A percentile compares a stretch with the other conserved stretches of the same genome.
Evolutionary conservation across 2,113 vertebrate genomes (phyloP).

Genomic region (Campylorhamphus procurvoides): DNA sequence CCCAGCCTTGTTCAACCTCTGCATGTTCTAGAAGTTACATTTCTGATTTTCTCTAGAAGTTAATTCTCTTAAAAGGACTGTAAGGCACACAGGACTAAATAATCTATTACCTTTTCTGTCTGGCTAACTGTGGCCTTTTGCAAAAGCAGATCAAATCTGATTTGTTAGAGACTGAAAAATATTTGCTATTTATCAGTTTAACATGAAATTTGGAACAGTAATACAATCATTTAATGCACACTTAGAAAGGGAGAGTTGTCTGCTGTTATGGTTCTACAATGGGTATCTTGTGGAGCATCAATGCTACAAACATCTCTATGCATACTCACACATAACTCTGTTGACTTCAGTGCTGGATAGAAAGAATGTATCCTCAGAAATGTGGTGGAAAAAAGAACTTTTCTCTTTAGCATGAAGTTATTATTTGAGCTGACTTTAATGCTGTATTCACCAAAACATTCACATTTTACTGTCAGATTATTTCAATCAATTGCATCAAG

Average conservation of each 20-base stretch:
- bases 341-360: neutral
- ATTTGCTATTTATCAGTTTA: neutral
- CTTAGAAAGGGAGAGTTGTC: neutral
- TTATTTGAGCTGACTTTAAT: neutral
- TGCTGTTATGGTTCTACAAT: neutral
- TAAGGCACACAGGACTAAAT: neutral
- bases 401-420: neutral
- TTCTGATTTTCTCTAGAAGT: neutral
- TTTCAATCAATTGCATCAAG: neutral
- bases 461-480: neutral
- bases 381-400: neutral
- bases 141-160: neutral
- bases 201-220: neutral
- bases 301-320: neutral
- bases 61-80: neutral
- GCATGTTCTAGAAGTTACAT: neutral
- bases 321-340: neutral
- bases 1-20: neutral
- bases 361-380: constrained; percentile 11
- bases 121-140: neutral
- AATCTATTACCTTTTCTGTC: neutral
- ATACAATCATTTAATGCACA: neutral
- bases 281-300: neutral
- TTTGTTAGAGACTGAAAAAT: neutral
- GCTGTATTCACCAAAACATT: neutral